Conservation (phyloP, 2,888 invertebrate species). For the Dynastes grantii region DNA sequence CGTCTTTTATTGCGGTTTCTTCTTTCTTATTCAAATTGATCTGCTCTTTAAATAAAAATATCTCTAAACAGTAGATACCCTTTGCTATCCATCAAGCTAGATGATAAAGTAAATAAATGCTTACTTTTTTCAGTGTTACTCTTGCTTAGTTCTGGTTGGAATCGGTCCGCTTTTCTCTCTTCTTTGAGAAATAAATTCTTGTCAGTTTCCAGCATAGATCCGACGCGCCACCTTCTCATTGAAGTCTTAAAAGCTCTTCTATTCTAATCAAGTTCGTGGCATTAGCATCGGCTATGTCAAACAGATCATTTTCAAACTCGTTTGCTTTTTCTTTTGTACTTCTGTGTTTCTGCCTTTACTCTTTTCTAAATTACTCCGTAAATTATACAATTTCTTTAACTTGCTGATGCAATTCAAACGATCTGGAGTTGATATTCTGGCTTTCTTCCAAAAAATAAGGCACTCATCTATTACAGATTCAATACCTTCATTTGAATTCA, state of each 20-base stretch:
- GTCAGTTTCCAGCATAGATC: neutral
- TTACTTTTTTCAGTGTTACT: too few relatives aligned
- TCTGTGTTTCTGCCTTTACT: neutral
- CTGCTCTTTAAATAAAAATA: neutral
- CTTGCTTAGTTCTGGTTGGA: neutral
- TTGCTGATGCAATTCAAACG: neutral
- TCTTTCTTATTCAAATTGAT: neutral
- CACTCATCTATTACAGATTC: too few relatives aligned
- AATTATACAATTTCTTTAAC: neutral
- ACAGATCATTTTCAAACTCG: neutral
- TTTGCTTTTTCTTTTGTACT: neutral
- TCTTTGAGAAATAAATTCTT: neutral
- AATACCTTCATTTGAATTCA: too few relatives aligned
- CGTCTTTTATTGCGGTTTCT: neutral
- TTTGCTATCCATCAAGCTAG: too few relatives aligned
- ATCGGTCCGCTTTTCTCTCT: neutral
- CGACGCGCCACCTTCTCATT: neutral
- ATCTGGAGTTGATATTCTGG: neutral
- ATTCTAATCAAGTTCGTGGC: neutral
- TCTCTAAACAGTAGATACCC: neutral
- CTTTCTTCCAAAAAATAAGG: too few relatives aligned
- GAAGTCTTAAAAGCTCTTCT: neutral
- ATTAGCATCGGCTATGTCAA: neutral
- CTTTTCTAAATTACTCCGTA: neutral
- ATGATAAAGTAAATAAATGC: too few relatives aligned